These are phyloP conservation scores for Caradrina clavipalpis DNA, from an alignment of 2,888 invertebrate species.

Conservation along the genomic window DNA sequence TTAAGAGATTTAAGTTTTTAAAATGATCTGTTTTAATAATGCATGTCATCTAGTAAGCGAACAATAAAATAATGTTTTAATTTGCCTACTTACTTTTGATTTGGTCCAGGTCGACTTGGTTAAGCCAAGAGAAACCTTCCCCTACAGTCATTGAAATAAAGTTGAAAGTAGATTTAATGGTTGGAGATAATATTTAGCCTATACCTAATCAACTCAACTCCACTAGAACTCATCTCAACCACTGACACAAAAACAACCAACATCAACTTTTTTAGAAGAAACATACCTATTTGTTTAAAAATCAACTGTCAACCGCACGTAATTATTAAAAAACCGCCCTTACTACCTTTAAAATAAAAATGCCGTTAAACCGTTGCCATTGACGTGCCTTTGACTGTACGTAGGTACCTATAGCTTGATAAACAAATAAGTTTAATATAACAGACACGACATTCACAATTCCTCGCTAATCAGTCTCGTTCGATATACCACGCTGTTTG, in stretches of 20 bases:
- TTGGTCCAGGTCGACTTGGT: neutral
- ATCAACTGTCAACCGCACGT: too few species aligned
- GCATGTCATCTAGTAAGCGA: neutral
- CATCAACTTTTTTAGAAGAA: too few species aligned
- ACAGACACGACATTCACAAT: slow-evolving; percentile 31
- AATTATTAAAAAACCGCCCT: neutral
- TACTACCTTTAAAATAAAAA: neutral
- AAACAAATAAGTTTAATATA: slow-evolving; percentile 14
- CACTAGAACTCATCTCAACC: too few species aligned
- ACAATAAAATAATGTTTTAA: slow-evolving; percentile 9
- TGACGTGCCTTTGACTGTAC: neutral
- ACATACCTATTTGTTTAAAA: too few species aligned
- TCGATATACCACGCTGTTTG: slow-evolving; percentile 15
- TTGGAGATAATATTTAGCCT: neutral
- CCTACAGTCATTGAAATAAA: neutral
- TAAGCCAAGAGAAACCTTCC: neutral
- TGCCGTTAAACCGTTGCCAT: neutral
- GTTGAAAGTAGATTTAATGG: neutral
- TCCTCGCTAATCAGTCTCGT: slow-evolving; percentile 36
- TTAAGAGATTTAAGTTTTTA: too few species aligned
- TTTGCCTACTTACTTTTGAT: too few species aligned
- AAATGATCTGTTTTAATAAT: neutral
- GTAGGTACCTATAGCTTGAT: neutral
- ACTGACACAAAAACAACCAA: too few species aligned
- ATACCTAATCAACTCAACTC: neutral